phyloP scores from a whole-genome alignment of 2,113 vertebrate species.

The Emydocephalus ijimae region DNA sequence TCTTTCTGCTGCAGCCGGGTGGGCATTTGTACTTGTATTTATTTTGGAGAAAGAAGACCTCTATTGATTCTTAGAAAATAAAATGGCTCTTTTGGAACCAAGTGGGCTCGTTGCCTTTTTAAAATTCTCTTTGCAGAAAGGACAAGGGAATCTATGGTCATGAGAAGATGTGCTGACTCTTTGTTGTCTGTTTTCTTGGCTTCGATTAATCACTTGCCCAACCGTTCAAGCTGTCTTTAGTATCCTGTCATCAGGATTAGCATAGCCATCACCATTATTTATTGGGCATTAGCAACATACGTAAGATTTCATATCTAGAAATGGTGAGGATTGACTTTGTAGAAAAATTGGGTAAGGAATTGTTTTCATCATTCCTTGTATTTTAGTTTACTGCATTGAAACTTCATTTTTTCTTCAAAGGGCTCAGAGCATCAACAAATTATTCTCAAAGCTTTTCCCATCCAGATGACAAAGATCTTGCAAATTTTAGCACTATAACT shows the following conservation, averaged over 20 bases:
- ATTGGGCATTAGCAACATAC: not conserved
- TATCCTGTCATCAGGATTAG: not conserved
- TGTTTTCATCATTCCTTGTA: not conserved
- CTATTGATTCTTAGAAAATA: conserved; percentile 79
- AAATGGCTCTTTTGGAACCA: conserved; percentile 42
- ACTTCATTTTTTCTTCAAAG: not conserved
- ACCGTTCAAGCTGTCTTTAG: not conserved
- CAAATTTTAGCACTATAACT: not conserved
- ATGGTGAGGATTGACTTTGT: not conserved
- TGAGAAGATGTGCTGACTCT: not conserved
- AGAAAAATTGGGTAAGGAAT: not conserved
- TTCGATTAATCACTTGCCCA: not conserved
- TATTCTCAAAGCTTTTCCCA: not conserved
- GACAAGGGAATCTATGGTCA: not conserved
- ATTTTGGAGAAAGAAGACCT: conserved; percentile 75
- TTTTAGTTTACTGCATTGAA: not conserved
- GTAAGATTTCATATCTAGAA: not conserved
- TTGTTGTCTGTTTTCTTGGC: not conserved
- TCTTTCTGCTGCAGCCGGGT: conserved; percentile 41
- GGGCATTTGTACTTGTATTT: conserved; percentile 75
- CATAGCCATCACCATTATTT: too few species aligned
- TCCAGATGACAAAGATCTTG: not conserved
- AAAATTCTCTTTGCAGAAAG: not conserved
- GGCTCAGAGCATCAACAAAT: not conserved
- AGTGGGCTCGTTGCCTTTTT: not conserved